These are phyloP conservation scores for Pectinophora gossypiella DNA, from an alignment of 1,140 invertebrate species.

Conservation along the genomic window DNA sequence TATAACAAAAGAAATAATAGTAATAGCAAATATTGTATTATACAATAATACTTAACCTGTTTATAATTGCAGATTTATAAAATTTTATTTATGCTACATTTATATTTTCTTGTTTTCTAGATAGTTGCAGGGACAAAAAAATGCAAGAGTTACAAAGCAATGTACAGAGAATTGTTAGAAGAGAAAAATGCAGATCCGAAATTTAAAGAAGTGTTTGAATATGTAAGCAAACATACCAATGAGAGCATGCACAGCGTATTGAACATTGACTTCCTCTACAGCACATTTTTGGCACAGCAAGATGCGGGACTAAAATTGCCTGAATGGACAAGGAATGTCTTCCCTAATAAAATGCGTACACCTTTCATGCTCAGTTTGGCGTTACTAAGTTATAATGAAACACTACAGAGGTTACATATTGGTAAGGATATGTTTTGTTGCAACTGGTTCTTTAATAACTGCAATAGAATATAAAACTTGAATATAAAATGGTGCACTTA, in stretches of 20 bases:
- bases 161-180: conserved; percentile 75
- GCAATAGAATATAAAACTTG: too few relatives aligned
- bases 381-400: conserved; percentile 81
- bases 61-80: too few relatives aligned
- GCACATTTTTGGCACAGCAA: conserved; percentile 83
- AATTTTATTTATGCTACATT: neutral
- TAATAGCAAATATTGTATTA: too few relatives aligned
- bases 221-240: conserved; percentile 81
- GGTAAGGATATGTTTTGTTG: conserved; percentile 58
- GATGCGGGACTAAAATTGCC: conserved; percentile 81
- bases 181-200: conserved; percentile 74
- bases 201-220: conserved; percentile 78
- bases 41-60: too few relatives aligned
- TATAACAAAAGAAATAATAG: neutral
- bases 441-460: neutral
- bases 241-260: conserved; percentile 79
- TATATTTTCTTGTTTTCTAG: conserved; percentile 50
- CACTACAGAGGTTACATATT: conserved; percentile 84
- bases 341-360: conserved; percentile 80
- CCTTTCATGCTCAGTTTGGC: conserved; percentile 82
- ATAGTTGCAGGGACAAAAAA: conserved; percentile 80
- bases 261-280: conserved; percentile 84
- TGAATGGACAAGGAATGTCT: conserved; percentile 82
- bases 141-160: conserved; percentile 74
- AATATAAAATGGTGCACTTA: too few relatives aligned